These are phyloP conservation scores for Xyrauchen texanus DNA, from an alignment of 2,113 vertebrate species.

Conservation along the genomic window DNA sequence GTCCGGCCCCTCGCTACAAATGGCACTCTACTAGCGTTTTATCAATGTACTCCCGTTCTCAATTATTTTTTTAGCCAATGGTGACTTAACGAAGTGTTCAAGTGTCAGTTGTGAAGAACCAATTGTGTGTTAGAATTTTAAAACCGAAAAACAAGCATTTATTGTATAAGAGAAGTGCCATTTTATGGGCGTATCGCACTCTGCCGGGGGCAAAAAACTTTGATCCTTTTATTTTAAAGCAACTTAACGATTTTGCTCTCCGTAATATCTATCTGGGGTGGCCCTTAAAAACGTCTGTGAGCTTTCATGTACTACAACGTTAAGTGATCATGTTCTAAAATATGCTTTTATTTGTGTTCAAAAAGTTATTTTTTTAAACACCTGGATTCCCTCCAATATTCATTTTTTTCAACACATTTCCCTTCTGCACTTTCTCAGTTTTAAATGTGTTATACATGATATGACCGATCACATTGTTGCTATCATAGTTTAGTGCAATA, in stretches of 20 bases:
- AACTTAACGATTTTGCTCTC: background rate
- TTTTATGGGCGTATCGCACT: conserved; percentile 53
- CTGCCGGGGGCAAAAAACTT: too few species aligned
- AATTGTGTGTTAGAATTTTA: conserved; percentile 36
- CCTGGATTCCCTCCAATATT: conserved; percentile 73
- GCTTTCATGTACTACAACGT: conserved; percentile 68
- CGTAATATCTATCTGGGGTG: conserved; percentile 45
- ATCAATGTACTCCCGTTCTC: conserved; percentile 46
- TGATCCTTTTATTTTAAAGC: background rate
- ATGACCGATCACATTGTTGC: too few species aligned
- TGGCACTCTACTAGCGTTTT: conserved; percentile 13
- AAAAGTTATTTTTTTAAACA: background rate
- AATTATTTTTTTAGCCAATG: conserved; percentile 58
- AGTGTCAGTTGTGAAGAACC: conserved; percentile 53
- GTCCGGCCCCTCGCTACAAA: background rate
- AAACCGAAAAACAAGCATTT: conserved; percentile 18
- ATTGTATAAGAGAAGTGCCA: conserved; percentile 74
- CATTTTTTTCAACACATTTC: conserved; percentile 80
- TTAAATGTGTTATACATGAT: too few species aligned
- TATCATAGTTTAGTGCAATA: conserved; percentile 90
- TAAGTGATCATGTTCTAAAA: conserved; percentile 53
- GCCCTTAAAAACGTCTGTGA: conserved; percentile 50
- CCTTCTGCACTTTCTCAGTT: too few species aligned
- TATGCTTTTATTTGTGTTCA: conserved; percentile 25
- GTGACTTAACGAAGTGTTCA: conserved; percentile 56